Evolutionary conservation across 2,113 vertebrate species (phyloP).

Genomic region (Macquaria australasica): DNA sequence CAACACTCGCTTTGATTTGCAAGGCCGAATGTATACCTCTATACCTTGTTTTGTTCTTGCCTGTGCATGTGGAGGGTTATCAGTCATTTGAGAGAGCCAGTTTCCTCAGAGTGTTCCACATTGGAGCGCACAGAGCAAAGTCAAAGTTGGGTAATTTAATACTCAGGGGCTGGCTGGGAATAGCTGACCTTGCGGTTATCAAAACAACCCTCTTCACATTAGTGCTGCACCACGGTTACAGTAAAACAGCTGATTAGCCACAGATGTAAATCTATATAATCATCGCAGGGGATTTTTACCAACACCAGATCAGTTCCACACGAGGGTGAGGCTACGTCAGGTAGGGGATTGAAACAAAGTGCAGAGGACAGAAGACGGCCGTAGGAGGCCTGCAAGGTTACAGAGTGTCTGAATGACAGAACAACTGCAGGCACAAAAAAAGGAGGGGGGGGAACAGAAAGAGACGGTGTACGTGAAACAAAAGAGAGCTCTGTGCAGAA

Average conservation of each 20-base stretch:
- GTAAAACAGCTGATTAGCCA: constrained; percentile 69
- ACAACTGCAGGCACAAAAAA: constrained; percentile 41
- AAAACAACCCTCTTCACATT: constrained; percentile 75
- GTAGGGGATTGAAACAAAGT: constrained; percentile 9
- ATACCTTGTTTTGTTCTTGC: constrained; percentile 54
- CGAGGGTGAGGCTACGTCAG: constrained; percentile 19
- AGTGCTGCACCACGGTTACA: constrained; percentile 57
- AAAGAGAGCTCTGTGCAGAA: constrained; percentile 54
- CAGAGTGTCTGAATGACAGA: constrained; percentile 45
- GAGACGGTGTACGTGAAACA: constrained; percentile 49
- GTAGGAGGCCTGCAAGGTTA: constrained; percentile 55
- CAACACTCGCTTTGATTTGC: constrained; percentile 21
- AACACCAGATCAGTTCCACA: constrained; percentile 17
- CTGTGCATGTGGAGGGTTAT: constrained; percentile 45
- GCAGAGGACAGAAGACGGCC: constrained; percentile 7
- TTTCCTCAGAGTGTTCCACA: constrained; percentile 68
- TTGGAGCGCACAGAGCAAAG: constrained; percentile 68
- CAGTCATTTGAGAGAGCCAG: constrained; percentile 42
- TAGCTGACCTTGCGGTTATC: constrained; percentile 83
- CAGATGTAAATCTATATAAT: constrained; percentile 65
- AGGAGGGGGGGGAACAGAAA: not conserved
- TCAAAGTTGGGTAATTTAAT: constrained; percentile 82
- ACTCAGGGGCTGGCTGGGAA: constrained; percentile 77
- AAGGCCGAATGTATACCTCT: constrained; percentile 30
- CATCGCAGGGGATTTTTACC: constrained; percentile 31